Evolutionary conservation across 2,888 invertebrate genomes (phyloP).

Genomic region (Apodemia mormo): DNA sequence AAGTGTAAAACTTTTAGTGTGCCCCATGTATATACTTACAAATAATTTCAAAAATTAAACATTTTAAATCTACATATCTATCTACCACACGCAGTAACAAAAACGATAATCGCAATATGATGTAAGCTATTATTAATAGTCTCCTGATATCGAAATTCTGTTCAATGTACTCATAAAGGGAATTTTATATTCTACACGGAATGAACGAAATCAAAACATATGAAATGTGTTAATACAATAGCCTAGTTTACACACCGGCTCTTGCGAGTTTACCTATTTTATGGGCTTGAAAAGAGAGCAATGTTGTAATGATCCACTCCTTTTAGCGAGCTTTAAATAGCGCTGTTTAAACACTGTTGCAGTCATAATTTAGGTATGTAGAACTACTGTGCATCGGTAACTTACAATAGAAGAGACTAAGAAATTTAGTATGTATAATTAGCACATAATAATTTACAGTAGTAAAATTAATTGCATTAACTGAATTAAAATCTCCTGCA

Average conservation of each 20-base stretch:
- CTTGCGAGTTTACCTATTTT: slow-evolving; percentile 28
- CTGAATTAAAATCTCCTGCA: background rate
- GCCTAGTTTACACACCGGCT: slow-evolving; percentile 20
- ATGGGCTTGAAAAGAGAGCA: slow-evolving; percentile 36
- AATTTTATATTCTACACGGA: slow-evolving; percentile 17
- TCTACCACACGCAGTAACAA: too few relatives aligned
- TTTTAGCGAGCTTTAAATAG: slow-evolving; percentile 11
- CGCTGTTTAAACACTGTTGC: background rate
- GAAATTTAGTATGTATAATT: too few relatives aligned
- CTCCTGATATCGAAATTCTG: too few relatives aligned
- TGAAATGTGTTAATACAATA: slow-evolving; percentile 20
- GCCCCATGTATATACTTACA: too few relatives aligned
- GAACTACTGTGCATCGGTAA: background rate
- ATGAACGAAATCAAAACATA: slow-evolving; percentile 16
- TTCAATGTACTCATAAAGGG: background rate
- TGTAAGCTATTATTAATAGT: too few relatives aligned
- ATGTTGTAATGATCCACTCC: slow-evolving; percentile 34
- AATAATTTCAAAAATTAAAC: too few relatives aligned
- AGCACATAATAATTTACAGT: too few relatives aligned
- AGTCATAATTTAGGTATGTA: background rate
- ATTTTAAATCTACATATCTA: too few relatives aligned
- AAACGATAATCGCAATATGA: too few relatives aligned
- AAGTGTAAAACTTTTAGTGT: too few relatives aligned
- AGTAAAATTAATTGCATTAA: too few relatives aligned
- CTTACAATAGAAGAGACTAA: background rate